Evolutionary conservation across 2,797 vertebrate genomes (phyloP).

Genomic region (Okamejei kenojei): DNA sequence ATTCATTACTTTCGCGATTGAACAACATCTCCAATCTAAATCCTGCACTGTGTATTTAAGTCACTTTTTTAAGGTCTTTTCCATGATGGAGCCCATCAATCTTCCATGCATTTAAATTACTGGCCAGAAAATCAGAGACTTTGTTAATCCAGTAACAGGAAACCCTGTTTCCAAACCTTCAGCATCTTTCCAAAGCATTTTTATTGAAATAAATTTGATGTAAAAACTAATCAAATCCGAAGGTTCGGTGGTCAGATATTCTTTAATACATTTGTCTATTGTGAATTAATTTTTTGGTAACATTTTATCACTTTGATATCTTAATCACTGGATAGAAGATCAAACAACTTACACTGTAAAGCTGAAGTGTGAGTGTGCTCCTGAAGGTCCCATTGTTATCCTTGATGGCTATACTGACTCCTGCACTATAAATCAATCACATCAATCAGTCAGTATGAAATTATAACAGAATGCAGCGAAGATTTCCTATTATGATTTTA

Average conservation of each 20-base stretch:
- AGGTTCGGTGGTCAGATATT: not conserved
- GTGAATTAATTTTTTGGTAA: not conserved
- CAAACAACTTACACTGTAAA: conserved; percentile 54
- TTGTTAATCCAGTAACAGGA: not conserved
- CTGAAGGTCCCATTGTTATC: conserved; percentile 70
- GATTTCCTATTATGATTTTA: not conserved
- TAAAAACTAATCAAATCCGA: not conserved
- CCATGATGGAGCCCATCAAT: not conserved
- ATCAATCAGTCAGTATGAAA: conserved; percentile 10
- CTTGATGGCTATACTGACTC: conserved; percentile 57
- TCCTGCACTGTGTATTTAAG: not conserved
- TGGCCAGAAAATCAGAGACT: not conserved
- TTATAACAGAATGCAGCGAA: not conserved
- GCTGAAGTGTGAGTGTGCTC: conserved; percentile 60
- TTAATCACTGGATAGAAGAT: not conserved
- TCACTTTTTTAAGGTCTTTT: not conserved
- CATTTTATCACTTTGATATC: not conserved
- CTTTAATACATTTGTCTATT: not conserved
- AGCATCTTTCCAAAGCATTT: not conserved
- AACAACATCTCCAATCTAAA: not conserved
- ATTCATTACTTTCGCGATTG: not conserved
- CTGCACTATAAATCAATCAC: conserved; percentile 48
- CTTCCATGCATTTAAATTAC: not conserved
- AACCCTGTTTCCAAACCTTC: not conserved
- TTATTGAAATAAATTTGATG: not conserved